Evolutionary conservation across 2,113 vertebrate species (phyloP).

Genomic region (Etheostoma spectabile): DNA sequence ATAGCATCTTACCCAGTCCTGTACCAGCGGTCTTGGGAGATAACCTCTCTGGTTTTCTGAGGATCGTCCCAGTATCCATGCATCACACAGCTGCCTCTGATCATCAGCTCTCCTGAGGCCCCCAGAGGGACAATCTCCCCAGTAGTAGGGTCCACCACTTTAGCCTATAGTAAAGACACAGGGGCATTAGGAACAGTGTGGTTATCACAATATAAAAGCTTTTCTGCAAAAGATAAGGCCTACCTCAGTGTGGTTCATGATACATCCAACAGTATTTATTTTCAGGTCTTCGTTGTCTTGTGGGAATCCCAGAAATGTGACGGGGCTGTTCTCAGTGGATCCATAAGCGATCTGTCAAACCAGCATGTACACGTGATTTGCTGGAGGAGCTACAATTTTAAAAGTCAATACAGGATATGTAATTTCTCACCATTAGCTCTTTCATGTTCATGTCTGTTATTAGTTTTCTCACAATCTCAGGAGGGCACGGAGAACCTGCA

Average conservation of each 20-base stretch:
- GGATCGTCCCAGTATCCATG: constrained; percentile 91
- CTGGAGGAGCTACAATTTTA: not conserved
- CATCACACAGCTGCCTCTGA: constrained; percentile 95
- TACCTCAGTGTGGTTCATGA: constrained; percentile 93
- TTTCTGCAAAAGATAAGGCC: too few relatives aligned
- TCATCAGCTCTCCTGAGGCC: constrained; percentile 88
- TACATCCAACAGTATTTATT: constrained; percentile 86
- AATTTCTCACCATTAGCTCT: constrained; percentile 83
- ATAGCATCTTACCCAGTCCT: constrained; percentile 90
- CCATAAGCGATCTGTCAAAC: constrained; percentile 88
- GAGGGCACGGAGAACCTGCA: constrained; percentile 88
- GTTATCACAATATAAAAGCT: not conserved
- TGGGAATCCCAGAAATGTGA: constrained; percentile 89
- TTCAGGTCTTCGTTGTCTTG: constrained; percentile 83
- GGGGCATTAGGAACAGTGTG: not conserved
- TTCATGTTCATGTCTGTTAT: constrained; percentile 84
- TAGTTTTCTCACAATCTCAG: constrained; percentile 86
- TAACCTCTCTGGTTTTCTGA: constrained; percentile 84
- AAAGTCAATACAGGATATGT: not conserved
- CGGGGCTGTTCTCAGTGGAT: constrained; percentile 95
- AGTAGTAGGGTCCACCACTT: constrained; percentile 85
- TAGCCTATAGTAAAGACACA: constrained; percentile 84
- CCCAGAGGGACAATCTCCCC: constrained; percentile 84
- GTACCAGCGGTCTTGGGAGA: constrained; percentile 90
- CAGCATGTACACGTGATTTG: not conserved